Evolutionary conservation across 1,140 invertebrate species (phyloP).

Genomic region (Cydia fagiglandana): DNA sequence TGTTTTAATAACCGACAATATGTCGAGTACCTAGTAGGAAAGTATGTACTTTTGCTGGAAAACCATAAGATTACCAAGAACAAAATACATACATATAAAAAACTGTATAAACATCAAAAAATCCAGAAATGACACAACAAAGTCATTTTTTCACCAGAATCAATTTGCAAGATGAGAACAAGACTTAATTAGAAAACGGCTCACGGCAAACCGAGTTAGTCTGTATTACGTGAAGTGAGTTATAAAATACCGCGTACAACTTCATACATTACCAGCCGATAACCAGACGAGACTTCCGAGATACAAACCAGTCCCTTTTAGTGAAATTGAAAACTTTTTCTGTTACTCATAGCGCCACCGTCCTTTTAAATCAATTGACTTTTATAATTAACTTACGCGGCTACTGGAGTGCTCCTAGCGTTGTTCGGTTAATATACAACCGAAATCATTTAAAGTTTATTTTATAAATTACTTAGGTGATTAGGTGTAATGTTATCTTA

Average conservation of each 20-base stretch:
- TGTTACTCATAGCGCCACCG: slow-evolving; percentile 74
- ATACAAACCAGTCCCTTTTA: slow-evolving; percentile 81
- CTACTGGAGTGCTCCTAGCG: slow-evolving; percentile 74
- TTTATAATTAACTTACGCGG: slow-evolving; percentile 77
- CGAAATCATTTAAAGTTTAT: slow-evolving; percentile 57
- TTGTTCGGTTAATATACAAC: slow-evolving; percentile 71
- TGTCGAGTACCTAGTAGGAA: too few species aligned
- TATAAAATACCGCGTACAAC: slow-evolving; percentile 77
- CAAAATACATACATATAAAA: too few species aligned
- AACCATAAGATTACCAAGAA: too few species aligned
- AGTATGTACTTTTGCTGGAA: too few species aligned
- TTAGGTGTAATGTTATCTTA: not conserved
- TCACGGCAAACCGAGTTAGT: slow-evolving; percentile 66
- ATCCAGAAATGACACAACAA: not conserved
- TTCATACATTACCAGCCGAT: slow-evolving; percentile 79
- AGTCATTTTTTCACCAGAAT: not conserved
- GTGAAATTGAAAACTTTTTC: slow-evolving; percentile 81
- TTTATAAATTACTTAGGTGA: not conserved
- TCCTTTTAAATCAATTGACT: slow-evolving; percentile 78
- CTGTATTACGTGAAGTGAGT: slow-evolving; percentile 76
- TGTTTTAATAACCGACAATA: too few species aligned
- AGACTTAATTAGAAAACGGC: slow-evolving; percentile 57
- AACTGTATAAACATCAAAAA: too few species aligned
- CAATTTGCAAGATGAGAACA: slow-evolving; percentile 35
- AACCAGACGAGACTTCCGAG: slow-evolving; percentile 79